These are phyloP conservation scores for Elachura formosa DNA, from an alignment of 2,113 vertebrate genomes.

Conservation along the genomic window DNA sequence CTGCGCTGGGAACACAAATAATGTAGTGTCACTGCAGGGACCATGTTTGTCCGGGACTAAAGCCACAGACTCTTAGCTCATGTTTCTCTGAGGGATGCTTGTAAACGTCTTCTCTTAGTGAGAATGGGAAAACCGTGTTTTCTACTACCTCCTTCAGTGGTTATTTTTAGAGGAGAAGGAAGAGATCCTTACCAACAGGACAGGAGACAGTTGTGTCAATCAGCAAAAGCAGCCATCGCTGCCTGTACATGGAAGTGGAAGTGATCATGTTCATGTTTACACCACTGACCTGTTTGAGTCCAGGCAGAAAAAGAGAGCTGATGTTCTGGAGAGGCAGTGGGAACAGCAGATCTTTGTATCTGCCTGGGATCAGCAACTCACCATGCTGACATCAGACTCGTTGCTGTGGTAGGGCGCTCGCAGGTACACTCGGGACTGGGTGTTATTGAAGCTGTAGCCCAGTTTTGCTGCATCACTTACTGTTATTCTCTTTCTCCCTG, in stretches of 20 bases:
- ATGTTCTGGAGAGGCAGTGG: background rate
- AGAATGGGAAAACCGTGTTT: background rate
- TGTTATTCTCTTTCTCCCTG: conserved; percentile 41
- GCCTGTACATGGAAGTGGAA: conserved; percentile 76
- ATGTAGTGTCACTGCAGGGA: background rate
- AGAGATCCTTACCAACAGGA: conserved; percentile 58
- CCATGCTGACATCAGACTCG: background rate
- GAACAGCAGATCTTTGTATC: background rate
- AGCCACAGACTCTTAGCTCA: background rate
- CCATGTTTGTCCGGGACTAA: background rate
- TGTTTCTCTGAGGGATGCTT: background rate
- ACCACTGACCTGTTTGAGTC: conserved; percentile 72
- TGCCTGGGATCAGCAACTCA: background rate
- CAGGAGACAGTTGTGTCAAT: conserved; percentile 74
- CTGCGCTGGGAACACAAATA: background rate
- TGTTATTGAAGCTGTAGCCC: conserved; percentile 61
- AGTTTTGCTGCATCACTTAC: conserved; percentile 46
- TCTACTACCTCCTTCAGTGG: background rate
- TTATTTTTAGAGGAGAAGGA: background rate
- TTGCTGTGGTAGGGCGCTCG: conserved; percentile 38
- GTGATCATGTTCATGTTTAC: conserved; percentile 79
- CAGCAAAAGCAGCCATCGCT: conserved; percentile 72
- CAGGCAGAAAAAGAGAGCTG: background rate
- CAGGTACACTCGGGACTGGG: conserved; percentile 36
- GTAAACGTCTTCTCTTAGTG: background rate